Evolutionary conservation across 1,140 invertebrate species (phyloP).

Genomic region (Pygmarrhopalites habei): DNA sequence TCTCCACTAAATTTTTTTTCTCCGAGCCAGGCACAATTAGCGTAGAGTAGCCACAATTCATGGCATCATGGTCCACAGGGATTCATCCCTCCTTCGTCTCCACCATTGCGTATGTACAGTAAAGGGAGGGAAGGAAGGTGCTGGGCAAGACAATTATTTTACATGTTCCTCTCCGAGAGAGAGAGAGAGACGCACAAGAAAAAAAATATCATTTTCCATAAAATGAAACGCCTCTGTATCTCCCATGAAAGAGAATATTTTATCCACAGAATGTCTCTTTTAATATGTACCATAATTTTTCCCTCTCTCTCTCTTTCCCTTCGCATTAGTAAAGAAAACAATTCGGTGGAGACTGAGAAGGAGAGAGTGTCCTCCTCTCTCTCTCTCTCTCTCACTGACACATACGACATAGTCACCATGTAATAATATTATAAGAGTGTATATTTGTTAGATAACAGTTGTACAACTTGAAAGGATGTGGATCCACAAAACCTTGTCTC

Average conservation of each 20-base stretch:
- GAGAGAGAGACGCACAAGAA: no score
- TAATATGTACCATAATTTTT: constrained; percentile 32
- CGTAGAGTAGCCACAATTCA: constrained; percentile 33
- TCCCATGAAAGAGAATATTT: constrained; percentile 32
- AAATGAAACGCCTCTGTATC: constrained; percentile 31
- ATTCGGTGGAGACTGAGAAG: constrained; percentile 22
- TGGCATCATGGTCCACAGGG: constrained; percentile 20
- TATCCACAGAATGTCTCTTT: constrained; percentile 28
- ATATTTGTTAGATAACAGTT: no score
- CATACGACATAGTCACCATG: no score
- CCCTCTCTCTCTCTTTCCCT: constrained; percentile 24
- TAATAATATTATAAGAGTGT: no score
- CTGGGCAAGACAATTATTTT: constrained; percentile 28
- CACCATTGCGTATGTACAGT: constrained; percentile 2
- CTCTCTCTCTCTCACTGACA: constrained; percentile 12
- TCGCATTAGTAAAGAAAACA: constrained; percentile 31
- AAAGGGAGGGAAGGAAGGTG: no score
- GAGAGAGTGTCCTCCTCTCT: constrained; percentile 6
- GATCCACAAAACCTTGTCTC: no score
- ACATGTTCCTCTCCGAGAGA: constrained; percentile 21
- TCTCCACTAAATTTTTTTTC: constrained; percentile 15
- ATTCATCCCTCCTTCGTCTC: constrained; percentile 19
- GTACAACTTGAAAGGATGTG: no score
- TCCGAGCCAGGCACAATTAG: constrained; percentile 28
- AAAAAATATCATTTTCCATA: constrained; percentile 34